Base-by-base conservation (phyloP, 2,888 invertebrate species). In the Meteorus cinctellus region DNA sequence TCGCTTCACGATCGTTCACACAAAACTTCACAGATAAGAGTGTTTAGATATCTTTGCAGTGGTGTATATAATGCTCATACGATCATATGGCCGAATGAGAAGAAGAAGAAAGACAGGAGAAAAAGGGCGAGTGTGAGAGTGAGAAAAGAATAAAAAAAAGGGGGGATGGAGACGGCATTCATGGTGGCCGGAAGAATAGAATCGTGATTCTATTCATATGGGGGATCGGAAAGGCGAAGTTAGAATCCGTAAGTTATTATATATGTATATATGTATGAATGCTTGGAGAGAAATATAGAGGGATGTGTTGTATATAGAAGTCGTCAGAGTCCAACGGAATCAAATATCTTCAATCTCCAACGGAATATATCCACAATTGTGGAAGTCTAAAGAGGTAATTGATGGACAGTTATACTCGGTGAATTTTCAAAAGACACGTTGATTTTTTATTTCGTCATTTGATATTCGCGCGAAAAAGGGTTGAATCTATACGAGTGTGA, bases 171-270 rank as follows among this genome's bases (percentile, higher is more conserved):
- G 82, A 76, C 84, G 84, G 63, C 41, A 55, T 72, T 68, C 76
- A 55, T 19, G 67, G 70, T 75, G 76, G 74, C 79, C 81, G 83
- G 84, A 87, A 88, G 87, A 88, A 89, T 88, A 86, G 88, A 84
- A 79, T 74, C 77, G 85, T 86, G 88, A 86, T 87, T 88, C 88
- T 85, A 87, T 88, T 88, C 85, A 88, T 75, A 71, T 77, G 71
- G 48, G 66, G 73, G 70, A 80, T 79, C 78, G 78, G 80, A 83
- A 80, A 80, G 68, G 76, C 67, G 67, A 78, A 79, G 77, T 81
- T 81, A 75, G 78, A 77, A 79, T 78, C 74, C 76, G 63, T 74
- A 73, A 55, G 55, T 55, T 8, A 55, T n/a, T 19, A 55, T 55
- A 55, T 24, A 55, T 55, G n/a, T 55, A 24, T 55, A 8, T 55